These are phyloP conservation scores for Paramuricea clavata DNA, from an alignment of 92 coral and sea anemone species.

Conservation along the genomic window DNA sequence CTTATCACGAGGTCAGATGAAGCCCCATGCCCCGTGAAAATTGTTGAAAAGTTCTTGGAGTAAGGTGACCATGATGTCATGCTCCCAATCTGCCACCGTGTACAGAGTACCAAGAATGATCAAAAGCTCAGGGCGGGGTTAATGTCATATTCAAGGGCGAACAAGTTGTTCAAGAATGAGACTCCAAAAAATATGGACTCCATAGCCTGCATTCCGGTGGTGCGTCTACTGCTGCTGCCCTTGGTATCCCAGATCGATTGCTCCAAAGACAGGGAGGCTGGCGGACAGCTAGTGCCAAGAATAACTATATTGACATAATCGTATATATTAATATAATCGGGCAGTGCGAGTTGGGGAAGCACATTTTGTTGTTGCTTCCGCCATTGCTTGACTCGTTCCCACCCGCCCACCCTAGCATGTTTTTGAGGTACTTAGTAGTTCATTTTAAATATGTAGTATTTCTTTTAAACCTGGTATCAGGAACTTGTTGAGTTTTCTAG, in stretches of 20 bases:
- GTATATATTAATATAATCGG: too few relatives aligned
- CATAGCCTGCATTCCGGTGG: constrained; percentile 70
- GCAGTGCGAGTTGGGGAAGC: too few relatives aligned
- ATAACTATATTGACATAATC: too few relatives aligned
- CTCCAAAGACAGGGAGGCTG: constrained; percentile 70
- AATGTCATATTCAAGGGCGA: constrained; percentile 60
- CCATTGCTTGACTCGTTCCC: too few relatives aligned
- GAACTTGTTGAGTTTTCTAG: too few relatives aligned
- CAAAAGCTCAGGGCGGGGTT: constrained; percentile 40
- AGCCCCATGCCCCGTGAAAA: constrained; percentile 54
- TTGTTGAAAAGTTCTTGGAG: constrained; percentile 59
- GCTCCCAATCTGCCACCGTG: constrained; percentile 20
- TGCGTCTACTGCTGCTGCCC: constrained; percentile 56
- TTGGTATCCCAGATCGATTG: constrained; percentile 57
- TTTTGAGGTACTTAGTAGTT: too few relatives aligned
- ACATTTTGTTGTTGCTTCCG: too few relatives aligned
- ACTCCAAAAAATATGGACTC: constrained; percentile 51
- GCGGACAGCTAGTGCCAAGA: constrained; percentile 55
- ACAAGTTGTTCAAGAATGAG: constrained; percentile 48
- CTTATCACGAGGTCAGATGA: constrained; percentile 47
- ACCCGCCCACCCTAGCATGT: too few relatives aligned
- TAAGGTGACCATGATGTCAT: constrained; percentile 10
- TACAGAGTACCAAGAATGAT: constrained; percentile 58
- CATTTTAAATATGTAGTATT: too few relatives aligned
- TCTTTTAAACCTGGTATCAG: too few relatives aligned